A percentile compares a stretch with the other conserved stretches of the same genome.
phyloP scores from a whole-genome alignment of 2,888 invertebrate species.

The Lasioglossum marginatum region DNA sequence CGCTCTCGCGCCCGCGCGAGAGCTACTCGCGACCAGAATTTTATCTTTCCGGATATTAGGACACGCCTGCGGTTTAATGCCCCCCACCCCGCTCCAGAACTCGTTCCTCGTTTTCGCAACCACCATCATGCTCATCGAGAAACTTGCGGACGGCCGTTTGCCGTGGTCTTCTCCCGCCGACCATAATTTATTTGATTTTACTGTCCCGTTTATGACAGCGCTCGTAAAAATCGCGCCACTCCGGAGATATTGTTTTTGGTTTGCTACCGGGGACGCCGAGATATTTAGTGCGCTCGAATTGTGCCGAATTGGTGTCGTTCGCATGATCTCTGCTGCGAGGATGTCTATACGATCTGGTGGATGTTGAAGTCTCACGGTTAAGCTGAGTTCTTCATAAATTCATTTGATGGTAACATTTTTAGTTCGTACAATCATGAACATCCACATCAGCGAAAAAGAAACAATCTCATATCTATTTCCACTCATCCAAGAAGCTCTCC shows the following conservation, averaged over 20 bases:
- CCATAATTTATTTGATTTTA: background rate
- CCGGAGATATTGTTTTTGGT: background rate
- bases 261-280: background rate
- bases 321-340: background rate
- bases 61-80: background rate
- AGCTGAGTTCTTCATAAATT: too few species aligned
- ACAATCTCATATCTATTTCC: background rate
- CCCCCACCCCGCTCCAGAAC: background rate
- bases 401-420: background rate
- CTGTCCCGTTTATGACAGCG: background rate
- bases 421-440: background rate
- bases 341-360: background rate
- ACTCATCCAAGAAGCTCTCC: background rate
- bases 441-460: background rate
- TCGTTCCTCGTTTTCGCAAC: conserved; percentile 4
- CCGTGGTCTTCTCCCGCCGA: background rate
- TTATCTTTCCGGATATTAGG: conserved; percentile 35
- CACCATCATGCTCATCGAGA: background rate
- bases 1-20: background rate
- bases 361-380: too few species aligned
- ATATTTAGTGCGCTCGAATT: background rate
- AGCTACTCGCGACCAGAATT: conserved; percentile 12
- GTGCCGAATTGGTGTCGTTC: background rate
- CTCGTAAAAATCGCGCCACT: background rate
- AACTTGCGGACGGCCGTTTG: background rate